Evolutionary conservation across 1,140 invertebrate species (phyloP).

Genomic region (Coelopa frigida): DNA sequence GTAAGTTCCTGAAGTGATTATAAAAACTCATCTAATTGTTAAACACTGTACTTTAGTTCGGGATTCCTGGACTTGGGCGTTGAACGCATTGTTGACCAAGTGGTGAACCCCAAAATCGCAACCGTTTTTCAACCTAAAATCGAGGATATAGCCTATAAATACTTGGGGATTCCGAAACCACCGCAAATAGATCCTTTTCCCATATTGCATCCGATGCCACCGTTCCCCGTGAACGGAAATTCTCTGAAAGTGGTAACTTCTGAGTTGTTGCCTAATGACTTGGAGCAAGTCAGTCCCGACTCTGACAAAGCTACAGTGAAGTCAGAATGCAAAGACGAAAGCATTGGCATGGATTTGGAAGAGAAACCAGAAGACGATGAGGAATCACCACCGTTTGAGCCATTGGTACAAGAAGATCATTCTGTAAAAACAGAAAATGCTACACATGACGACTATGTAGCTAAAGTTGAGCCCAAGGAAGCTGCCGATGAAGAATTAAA

Average conservation of each 20-base stretch:
- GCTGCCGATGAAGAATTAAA: no score
- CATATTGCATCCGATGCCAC: conserved; percentile 54
- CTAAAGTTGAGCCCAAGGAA: not conserved
- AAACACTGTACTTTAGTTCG: conserved; percentile 64
- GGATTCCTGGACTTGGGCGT: conserved; percentile 77
- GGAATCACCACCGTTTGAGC: conserved; percentile 61
- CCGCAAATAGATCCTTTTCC: conserved; percentile 39
- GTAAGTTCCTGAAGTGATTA: conserved; percentile 52
- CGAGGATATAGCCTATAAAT: conserved; percentile 82
- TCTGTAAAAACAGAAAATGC: not conserved
- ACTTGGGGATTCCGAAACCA: conserved; percentile 66
- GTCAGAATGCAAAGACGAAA: conserved; percentile 41
- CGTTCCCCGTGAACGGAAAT: conserved; percentile 39
- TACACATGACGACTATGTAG: not conserved
- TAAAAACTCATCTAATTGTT: not conserved
- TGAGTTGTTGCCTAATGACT: conserved; percentile 62
- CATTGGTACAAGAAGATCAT: conserved; percentile 45
- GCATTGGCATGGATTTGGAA: conserved; percentile 43
- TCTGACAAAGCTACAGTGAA: conserved; percentile 56
- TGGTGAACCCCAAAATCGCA: conserved; percentile 87
- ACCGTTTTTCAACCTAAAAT: conserved; percentile 82
- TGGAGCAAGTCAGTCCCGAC: conserved; percentile 71
- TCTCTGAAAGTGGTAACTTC: conserved; percentile 38
- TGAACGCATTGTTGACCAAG: conserved; percentile 90
- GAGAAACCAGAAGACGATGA: conserved; percentile 53